Base-by-base conservation (phyloP, 2,888 invertebrate genomes). In the Cantharis rufa region DNA sequence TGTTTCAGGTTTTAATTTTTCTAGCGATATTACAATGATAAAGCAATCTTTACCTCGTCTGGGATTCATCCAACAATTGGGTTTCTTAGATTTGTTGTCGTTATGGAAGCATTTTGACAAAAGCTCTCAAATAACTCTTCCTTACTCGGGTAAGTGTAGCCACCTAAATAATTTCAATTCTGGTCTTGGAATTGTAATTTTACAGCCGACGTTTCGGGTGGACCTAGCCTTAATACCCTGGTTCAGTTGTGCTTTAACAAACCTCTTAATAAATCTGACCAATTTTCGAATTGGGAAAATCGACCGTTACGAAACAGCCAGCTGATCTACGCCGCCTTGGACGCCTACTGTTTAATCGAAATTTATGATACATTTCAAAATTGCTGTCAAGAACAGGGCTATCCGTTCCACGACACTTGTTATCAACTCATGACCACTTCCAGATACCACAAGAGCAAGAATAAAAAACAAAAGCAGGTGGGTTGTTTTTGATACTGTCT, bases 241-340 rank as follows among this genome's bases (percentile, higher is more conserved):
- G 94, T 95, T 0, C 92, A 94, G 84, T 89, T 92, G 62, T 95
- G 95, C 85, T 91, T 96, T 84, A 96, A 96, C 7, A 89, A 91
- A 73, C 92, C 93, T 66, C 88, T 97, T 63, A 92, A 95, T 87
- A 97, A 97, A 88, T 92, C 93, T n/a, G 95, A 97, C 88, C 96
- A 96, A 85, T 95, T 96, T 88, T 96, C 96, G 0, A 96, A 97
- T 87, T 97, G 97, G 97, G 95, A 96, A 84, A 91, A 93, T 82
- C 90, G 97, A 81, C 97, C 97, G 10, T 86, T 97, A 71, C 89
- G 96, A 69, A 89, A 91, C 63, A 93, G 93, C 78, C 97, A 97
- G 89, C 91, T 96, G 76, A 87, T 90, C 64, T 97, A 97, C 90
- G 96, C 96, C 78, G 96, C 97, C 32, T 88, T 96, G 72, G 98